Conservation (phyloP, 2,888 invertebrate species). For the Salticus scenicus region DNA sequence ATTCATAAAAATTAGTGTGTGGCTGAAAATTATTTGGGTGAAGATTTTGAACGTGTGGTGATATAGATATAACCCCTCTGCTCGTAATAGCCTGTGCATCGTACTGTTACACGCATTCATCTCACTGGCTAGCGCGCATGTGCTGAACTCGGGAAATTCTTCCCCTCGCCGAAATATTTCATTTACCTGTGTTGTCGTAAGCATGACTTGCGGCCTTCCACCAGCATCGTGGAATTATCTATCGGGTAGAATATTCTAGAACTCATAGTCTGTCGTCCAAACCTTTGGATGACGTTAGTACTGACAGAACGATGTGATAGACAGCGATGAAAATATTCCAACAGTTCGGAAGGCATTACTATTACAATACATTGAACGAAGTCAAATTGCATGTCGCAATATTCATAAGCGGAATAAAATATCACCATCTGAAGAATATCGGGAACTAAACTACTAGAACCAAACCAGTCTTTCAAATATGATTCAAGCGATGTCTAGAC, state of each 20-base stretch:
- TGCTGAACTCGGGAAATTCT: not conserved
- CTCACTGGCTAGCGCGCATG: not conserved
- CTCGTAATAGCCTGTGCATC: not conserved
- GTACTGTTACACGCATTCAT: not conserved
- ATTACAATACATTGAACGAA: too few relatives aligned
- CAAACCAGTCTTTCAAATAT: too few relatives aligned
- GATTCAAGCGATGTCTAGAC: too few relatives aligned
- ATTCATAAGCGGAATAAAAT: too few relatives aligned
- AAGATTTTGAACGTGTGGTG: not conserved
- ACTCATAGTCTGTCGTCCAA: slow-evolving; percentile 8
- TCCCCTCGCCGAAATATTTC: not conserved
- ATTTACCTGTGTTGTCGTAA: not conserved
- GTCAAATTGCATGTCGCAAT: too few relatives aligned
- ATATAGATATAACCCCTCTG: not conserved
- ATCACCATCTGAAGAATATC: too few relatives aligned
- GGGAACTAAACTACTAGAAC: too few relatives aligned
- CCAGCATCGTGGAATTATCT: not conserved
- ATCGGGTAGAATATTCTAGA: not conserved
- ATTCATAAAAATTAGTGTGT: not conserved
- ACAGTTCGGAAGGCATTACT: too few relatives aligned
- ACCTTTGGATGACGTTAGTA: not conserved
- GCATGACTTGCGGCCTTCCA: not conserved
- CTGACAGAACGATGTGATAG: not conserved
- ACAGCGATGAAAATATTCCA: too few relatives aligned
- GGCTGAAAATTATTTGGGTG: not conserved